Conservation (phyloP, 2,888 invertebrate genomes). For the Embidobia sp. region DNA sequence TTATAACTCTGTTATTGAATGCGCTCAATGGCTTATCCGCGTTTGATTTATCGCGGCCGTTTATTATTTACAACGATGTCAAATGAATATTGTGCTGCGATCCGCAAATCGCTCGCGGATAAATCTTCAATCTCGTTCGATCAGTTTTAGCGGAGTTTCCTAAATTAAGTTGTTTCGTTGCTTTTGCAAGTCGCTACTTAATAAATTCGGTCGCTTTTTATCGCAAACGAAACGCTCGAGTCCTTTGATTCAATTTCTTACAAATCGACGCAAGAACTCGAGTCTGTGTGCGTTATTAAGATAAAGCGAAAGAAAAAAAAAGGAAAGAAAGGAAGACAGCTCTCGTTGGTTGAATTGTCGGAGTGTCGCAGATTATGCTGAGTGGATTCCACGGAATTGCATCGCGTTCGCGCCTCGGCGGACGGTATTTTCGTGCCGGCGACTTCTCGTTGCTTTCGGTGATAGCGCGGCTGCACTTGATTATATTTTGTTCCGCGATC, state of each 20-base stretch:
- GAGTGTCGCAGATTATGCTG: conserved; percentile 72
- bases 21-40: no score
- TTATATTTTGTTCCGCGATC: conserved; percentile 55
- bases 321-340: conserved; percentile 19
- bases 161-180: no score
- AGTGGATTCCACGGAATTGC: conserved; percentile 76
- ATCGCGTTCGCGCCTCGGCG: conserved; percentile 62
- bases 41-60: no score
- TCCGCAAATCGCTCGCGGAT: no score
- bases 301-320: conserved; percentile 46
- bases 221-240: not conserved
- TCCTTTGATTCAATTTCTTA: not conserved
- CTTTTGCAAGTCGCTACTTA: no score
- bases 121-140: no score
- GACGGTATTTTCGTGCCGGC: conserved; percentile 49
- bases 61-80: no score
- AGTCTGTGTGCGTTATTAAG: conserved; percentile 51
- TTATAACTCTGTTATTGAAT: no score
- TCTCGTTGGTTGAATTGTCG: conserved; percentile 50
- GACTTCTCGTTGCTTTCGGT: conserved; percentile 37
- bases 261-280: conserved; percentile 7
- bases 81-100: no score
- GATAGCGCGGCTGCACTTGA: conserved; percentile 53
- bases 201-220: no score
- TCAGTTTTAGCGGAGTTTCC: no score